Evolutionary conservation across 2,888 invertebrate genomes (phyloP).

Genomic region (Meloe dianella): DNA sequence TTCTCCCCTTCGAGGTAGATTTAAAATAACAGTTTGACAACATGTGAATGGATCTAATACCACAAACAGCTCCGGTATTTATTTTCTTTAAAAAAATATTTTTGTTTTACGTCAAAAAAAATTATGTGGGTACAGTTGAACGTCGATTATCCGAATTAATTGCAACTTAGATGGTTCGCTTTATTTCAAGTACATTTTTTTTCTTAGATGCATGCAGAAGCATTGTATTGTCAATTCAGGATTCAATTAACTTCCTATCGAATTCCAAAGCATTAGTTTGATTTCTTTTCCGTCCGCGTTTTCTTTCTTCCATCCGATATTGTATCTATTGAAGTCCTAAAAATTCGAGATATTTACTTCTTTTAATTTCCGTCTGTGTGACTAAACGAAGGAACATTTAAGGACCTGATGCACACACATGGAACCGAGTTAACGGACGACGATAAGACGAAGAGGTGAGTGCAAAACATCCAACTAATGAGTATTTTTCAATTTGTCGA

Average conservation of each 20-base stretch:
- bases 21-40: constrained; percentile 52
- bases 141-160: no score
- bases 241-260: constrained; percentile 13
- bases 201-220: neutral
- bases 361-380: constrained; percentile 48
- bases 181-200: no score
- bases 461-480: constrained; percentile 60
- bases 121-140: no score
- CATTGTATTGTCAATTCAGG: neutral
- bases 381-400: constrained; percentile 23
- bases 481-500: constrained; percentile 62
- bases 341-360: constrained; percentile 52
- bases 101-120: neutral
- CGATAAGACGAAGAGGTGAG: constrained; percentile 42
- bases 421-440: constrained; percentile 35
- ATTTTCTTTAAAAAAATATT: constrained; percentile 18
- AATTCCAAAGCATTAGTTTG: constrained; percentile 1
- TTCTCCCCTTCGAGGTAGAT: constrained; percentile 46
- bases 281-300: neutral
- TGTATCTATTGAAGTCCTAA: constrained; percentile 36
- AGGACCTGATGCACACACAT: constrained; percentile 7
- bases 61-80: constrained; percentile 14
- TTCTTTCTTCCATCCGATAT: neutral
- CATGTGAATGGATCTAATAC: constrained; percentile 32
- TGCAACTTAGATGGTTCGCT: no score